These are phyloP conservation scores for Creontiades dilutus DNA, from an alignment of 2,888 invertebrate genomes.

Conservation along the genomic window DNA sequence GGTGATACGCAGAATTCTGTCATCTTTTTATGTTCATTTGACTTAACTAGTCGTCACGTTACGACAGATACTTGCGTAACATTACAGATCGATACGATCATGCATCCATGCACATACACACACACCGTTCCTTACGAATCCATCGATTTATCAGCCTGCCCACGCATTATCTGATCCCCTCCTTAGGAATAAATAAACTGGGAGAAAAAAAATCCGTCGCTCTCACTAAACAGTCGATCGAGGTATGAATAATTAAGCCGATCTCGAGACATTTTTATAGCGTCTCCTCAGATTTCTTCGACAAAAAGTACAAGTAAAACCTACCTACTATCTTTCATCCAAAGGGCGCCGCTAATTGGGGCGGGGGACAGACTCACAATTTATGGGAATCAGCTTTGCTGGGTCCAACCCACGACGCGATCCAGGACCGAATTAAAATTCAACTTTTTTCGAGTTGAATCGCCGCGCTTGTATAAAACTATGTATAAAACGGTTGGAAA, in stretches of 20 bases:
- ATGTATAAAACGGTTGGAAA: neutral
- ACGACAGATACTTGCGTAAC: too few species aligned
- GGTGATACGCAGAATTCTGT: too few species aligned
- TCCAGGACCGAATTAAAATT: conserved; percentile 23
- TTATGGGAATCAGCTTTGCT: neutral
- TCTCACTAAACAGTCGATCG: neutral
- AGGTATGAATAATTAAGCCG: conserved; percentile 22
- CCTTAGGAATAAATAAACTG: neutral
- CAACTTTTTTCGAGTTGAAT: conserved; percentile 19
- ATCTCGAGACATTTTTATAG: conserved; percentile 8
- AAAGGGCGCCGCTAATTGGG: conserved; percentile 36
- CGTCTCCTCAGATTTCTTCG: conserved; percentile 11
- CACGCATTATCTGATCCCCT: neutral
- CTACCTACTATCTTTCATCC: conserved; percentile 36
- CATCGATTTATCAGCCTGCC: neutral
- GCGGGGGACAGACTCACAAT: conserved; percentile 6
- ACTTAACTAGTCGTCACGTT: too few species aligned
- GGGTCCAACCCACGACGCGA: conserved; percentile 27
- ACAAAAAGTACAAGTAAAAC: conserved; percentile 31
- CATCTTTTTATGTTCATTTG: too few species aligned
- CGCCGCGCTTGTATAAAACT: conserved; percentile 7
- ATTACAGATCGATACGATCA: too few species aligned
- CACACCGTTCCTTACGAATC: neutral
- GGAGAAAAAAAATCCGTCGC: too few species aligned
- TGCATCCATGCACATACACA: neutral